Evolutionary conservation across 2,797 vertebrate genomes (phyloP).

Genomic region (Bradypodion pumilum): DNA sequence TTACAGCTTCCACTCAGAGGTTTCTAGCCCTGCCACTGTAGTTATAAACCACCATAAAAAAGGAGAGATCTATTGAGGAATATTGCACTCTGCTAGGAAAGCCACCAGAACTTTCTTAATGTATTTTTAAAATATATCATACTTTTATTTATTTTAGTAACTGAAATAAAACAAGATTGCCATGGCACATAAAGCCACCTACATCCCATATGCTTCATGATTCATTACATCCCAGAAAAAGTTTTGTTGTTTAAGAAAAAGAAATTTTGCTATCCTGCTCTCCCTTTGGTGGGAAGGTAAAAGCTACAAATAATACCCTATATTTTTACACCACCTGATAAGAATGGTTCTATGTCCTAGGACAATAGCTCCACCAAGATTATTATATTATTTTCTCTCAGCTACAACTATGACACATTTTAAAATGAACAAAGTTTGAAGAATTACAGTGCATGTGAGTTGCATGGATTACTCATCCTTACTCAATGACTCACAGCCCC

Average conservation of each 20-base stretch:
- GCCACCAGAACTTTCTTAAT: too few relatives aligned
- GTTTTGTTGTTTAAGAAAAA: background rate
- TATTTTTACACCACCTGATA: background rate
- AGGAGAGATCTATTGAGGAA: background rate
- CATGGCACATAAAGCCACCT: conserved; percentile 4
- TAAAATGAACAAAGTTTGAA: background rate
- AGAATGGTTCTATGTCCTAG: background rate
- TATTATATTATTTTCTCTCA: background rate
- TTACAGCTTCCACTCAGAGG: background rate
- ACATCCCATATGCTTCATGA: conserved; percentile 20
- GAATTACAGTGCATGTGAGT: background rate
- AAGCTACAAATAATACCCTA: background rate
- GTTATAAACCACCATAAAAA: background rate
- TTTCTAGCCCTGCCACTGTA: background rate
- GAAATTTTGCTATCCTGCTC: background rate
- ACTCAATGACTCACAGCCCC: background rate
- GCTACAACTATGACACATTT: background rate
- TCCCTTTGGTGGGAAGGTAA: background rate
- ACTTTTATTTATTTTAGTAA: background rate
- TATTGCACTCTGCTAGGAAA: background rate
- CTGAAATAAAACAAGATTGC: background rate
- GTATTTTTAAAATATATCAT: background rate
- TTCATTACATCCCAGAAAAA: conserved; percentile 1
- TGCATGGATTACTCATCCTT: background rate
- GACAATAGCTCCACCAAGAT: background rate